phyloP scores from a whole-genome alignment of 2,797 vertebrate genomes.

The Enteromius argenteus region DNA sequence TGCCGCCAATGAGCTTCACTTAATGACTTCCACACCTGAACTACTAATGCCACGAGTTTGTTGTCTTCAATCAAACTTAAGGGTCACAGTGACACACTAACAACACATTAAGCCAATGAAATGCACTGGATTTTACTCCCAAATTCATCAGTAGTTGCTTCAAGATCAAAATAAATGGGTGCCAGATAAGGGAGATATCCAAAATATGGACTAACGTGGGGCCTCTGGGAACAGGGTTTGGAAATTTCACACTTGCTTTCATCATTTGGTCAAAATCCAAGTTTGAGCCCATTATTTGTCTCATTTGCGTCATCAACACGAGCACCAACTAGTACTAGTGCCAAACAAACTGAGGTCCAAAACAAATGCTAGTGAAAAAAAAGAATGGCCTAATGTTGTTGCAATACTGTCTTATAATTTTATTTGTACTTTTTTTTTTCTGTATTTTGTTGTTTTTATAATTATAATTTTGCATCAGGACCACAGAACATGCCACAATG shows the following conservation, averaged over 20 bases:
- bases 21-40: conserved; percentile 29
- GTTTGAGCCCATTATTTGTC: conserved; percentile 8
- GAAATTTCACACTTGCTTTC: not conserved
- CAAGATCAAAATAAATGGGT: not conserved
- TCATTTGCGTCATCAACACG: not conserved
- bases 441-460: not conserved
- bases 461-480: not conserved
- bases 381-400: not conserved
- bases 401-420: not conserved
- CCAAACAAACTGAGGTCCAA: not conserved
- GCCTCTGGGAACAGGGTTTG: not conserved
- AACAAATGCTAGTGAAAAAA: not conserved
- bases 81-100: not conserved
- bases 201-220: not conserved
- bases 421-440: no score
- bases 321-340: not conserved
- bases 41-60: not conserved
- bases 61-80: not conserved
- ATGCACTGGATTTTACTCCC: not conserved
- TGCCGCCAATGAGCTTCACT: conserved; percentile 18
- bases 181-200: not conserved
- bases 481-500: not conserved
- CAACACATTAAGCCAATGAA: not conserved
- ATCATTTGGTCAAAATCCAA: conserved; percentile 6
- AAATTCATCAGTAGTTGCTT: not conserved